Evolutionary conservation across 2,888 invertebrate genomes (phyloP).

Genomic region (Meloe dianella): DNA sequence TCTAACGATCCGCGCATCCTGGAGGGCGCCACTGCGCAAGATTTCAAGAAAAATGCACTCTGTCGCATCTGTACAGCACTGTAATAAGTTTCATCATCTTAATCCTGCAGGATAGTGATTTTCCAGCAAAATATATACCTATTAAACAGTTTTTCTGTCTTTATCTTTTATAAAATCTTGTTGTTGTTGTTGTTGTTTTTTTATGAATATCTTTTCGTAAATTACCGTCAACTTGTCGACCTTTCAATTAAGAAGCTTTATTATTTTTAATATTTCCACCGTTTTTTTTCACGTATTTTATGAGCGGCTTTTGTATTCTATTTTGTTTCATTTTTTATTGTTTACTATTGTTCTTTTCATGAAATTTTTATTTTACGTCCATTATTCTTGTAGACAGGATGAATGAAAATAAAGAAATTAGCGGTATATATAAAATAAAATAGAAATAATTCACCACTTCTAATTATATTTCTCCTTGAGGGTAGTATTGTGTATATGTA

Average conservation of each 20-base stretch:
- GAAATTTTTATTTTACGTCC: neutral
- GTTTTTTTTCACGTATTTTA: neutral
- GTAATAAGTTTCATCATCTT: conserved; percentile 48
- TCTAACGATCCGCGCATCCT: conserved; percentile 60
- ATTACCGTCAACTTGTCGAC: conserved; percentile 9
- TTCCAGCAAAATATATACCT: neutral
- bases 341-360: neutral
- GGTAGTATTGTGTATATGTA: conserved; percentile 8
- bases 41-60: conserved; percentile 60
- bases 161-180: neutral
- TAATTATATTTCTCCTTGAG: conserved; percentile 19
- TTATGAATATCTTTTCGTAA: neutral
- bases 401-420: neutral
- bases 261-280: neutral
- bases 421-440: neutral
- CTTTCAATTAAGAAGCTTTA: conserved; percentile 11
- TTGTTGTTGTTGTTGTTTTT: neutral
- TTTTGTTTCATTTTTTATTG: neutral
- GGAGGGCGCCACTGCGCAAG: conserved; percentile 57
- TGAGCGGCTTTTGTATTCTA: neutral
- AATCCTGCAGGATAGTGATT: conserved; percentile 10
- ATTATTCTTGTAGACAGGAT: neutral
- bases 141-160: neutral
- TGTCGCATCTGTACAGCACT: conserved; percentile 58
- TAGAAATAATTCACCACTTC: neutral